phyloP scores from a whole-genome alignment of 2,888 invertebrate genomes.

The Antheraea assamensis region DNA sequence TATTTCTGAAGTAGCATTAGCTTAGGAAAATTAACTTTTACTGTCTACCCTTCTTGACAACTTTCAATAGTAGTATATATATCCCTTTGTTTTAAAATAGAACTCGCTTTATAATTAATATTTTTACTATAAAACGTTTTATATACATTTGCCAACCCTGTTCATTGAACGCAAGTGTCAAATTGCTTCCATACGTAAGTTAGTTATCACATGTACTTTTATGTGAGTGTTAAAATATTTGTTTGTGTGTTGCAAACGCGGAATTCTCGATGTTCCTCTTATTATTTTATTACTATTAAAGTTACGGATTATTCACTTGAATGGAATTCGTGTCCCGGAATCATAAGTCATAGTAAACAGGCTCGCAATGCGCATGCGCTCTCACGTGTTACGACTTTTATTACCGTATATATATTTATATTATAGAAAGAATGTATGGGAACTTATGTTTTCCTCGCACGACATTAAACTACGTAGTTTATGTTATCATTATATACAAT shows the following conservation, averaged over 20 bases:
- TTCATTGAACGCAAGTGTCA: constrained; percentile 58
- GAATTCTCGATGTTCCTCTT: constrained; percentile 28
- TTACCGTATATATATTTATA: neutral
- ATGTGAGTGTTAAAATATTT: constrained; percentile 18
- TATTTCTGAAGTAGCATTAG: no score
- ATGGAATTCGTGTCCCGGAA: constrained; percentile 18
- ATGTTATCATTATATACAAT: neutral
- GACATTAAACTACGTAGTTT: neutral
- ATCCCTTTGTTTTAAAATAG: no score
- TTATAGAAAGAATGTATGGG: constrained; percentile 5
- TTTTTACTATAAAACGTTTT: neutral
- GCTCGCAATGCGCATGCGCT: neutral
- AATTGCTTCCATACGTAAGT: constrained; percentile 45
- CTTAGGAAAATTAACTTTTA: no score
- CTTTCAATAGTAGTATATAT: no score
- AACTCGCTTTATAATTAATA: neutral
- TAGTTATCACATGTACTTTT: constrained; percentile 6
- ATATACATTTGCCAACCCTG: constrained; percentile 47
- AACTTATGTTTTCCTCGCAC: neutral
- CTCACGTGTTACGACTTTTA: neutral
- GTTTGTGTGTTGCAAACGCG: constrained; percentile 34
- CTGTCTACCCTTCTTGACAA: no score
- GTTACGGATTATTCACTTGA: constrained; percentile 19
- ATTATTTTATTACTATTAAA: constrained; percentile 31
- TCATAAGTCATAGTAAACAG: constrained; percentile 16